Conservation (phyloP, 2,888 invertebrate genomes). For the Boloria euphrosyne region DNA sequence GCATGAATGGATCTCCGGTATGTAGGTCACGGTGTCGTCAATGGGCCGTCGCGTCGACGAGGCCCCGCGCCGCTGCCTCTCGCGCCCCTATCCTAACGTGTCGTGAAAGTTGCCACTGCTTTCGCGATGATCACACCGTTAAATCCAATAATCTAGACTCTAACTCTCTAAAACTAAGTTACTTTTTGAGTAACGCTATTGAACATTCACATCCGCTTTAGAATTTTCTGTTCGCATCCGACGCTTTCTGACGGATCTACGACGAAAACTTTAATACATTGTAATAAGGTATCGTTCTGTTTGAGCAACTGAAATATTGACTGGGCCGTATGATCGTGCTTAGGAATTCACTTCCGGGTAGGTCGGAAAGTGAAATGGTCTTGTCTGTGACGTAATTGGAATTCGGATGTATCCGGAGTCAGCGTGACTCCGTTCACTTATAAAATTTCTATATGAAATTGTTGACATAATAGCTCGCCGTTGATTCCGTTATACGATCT, state of each 20-base stretch:
- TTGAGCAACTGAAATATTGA: conserved; percentile 58
- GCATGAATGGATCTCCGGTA: conserved; percentile 79
- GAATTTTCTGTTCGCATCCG: conserved; percentile 68
- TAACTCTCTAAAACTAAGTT: conserved; percentile 69
- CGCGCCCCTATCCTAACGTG: conserved; percentile 75
- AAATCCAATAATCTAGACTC: conserved; percentile 66
- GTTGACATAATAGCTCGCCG: conserved; percentile 73
- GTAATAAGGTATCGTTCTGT: conserved; percentile 57
- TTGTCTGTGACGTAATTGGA: conserved; percentile 82
- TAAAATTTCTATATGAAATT: conserved; percentile 74
- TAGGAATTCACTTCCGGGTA: conserved; percentile 83
- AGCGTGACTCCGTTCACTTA: conserved; percentile 79
- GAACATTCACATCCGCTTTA: conserved; percentile 79
- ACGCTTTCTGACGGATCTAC: conserved; percentile 57
- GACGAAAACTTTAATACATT: conserved; percentile 53
- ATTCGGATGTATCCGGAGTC: conserved; percentile 82
- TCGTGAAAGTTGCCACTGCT: conserved; percentile 81
- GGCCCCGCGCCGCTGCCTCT: conserved; percentile 65
- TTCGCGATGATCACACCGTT: conserved; percentile 71
- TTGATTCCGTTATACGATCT: conserved; percentile 51
- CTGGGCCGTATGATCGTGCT: conserved; percentile 79
- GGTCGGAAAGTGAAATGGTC: conserved; percentile 82
- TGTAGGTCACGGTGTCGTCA: conserved; percentile 82
- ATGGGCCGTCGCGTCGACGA: conserved; percentile 75
- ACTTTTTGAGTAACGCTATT: conserved; percentile 63